These are phyloP conservation scores for Melanotaenia parkinsoni DNA, from an alignment of 2,797 vertebrate species.

Conservation along the genomic window DNA sequence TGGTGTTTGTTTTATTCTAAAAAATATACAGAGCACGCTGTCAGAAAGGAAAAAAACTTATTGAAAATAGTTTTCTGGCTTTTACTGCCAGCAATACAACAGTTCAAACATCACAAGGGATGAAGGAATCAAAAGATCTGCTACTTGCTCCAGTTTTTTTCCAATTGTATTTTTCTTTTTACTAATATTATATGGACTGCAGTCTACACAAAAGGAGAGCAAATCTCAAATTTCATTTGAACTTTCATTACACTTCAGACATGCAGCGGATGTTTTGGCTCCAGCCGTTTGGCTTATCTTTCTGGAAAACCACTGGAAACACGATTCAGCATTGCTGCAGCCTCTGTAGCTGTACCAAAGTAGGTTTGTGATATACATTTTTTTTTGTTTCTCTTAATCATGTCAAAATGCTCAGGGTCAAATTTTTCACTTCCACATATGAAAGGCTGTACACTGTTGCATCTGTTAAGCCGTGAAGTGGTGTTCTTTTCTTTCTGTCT, in stretches of 20 bases:
- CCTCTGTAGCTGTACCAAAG: constrained; percentile 1
- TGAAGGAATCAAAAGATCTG: background rate
- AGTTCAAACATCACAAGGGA: background rate
- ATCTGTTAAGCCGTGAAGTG: constrained; percentile 34
- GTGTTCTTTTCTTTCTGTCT: constrained; percentile 39
- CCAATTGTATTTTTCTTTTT: background rate
- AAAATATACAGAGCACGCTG: constrained; percentile 2
- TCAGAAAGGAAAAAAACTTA: background rate
- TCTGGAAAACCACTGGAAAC: constrained; percentile 20
- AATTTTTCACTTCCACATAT: constrained; percentile 26
- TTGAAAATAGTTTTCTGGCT: background rate
- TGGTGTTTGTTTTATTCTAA: constrained; percentile 27
- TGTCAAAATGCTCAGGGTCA: constrained; percentile 26
- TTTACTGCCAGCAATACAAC: background rate
- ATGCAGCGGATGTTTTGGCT: constrained; percentile 34
- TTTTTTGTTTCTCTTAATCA: background rate
- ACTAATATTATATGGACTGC: background rate
- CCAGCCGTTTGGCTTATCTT: constrained; percentile 17
- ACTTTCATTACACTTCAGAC: constrained; percentile 6
- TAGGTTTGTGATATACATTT: background rate
- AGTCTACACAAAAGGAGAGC: background rate
- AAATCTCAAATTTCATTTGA: constrained; percentile 9
- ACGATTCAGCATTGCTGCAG: constrained; percentile 7
- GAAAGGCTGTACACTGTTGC: constrained; percentile 27
- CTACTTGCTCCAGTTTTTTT: background rate